Conservation (phyloP, 1,140 invertebrate genomes). For the Diuraphis noxia region DNA sequence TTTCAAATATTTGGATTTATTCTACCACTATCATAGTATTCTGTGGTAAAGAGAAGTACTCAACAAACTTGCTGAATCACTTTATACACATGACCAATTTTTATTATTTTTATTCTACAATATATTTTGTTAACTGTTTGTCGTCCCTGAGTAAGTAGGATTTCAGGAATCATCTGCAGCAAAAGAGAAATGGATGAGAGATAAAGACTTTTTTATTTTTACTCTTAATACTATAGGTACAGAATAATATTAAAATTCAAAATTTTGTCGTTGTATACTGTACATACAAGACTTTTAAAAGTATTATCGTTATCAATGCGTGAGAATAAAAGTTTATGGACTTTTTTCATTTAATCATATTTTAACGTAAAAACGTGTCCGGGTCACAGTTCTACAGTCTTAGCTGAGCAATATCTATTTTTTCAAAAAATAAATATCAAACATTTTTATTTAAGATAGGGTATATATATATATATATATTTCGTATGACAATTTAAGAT, state of each 20-base stretch:
- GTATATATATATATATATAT: too few relatives aligned
- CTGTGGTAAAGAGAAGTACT: neutral
- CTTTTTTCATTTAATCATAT: neutral
- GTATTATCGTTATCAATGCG: neutral
- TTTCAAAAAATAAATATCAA: neutral
- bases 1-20: too few relatives aligned
- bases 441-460: neutral
- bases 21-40: too few relatives aligned
- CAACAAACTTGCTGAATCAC: neutral
- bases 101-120: neutral
- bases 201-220: neutral
- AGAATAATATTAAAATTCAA: neutral
- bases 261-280: neutral
- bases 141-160: neutral
- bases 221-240: neutral
- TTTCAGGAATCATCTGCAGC: neutral
- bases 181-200: neutral
- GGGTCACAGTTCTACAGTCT: neutral
- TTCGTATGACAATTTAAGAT: too few relatives aligned
- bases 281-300: neutral
- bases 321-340: neutral
- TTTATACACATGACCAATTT: neutral
- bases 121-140: neutral
- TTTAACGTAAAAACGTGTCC: neutral
- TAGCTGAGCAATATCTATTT: neutral